A percentile compares a stretch with the other conserved stretches of the same genome.
These are phyloP conservation scores for Hippopotamus amphibius DNA, from an alignment of 2,113 vertebrate species.

Conservation along the genomic window DNA sequence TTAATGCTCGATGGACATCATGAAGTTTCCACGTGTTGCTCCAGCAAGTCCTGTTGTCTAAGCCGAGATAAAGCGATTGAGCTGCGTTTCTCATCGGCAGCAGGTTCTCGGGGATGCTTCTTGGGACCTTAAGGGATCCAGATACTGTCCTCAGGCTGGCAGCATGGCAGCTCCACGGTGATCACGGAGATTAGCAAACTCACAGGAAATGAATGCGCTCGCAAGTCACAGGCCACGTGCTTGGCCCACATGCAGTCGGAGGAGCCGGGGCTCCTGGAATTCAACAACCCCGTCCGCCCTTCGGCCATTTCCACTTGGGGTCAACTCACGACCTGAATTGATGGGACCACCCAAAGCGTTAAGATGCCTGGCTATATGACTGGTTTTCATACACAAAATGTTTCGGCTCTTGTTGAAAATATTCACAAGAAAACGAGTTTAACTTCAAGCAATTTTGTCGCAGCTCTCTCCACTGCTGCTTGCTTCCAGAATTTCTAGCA, in stretches of 20 bases:
- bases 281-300: background rate
- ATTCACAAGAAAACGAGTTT: background rate
- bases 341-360: background rate
- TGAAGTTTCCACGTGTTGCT: background rate
- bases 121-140: background rate
- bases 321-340: background rate
- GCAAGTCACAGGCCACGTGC: too few relatives aligned
- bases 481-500: background rate
- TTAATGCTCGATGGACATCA: background rate
- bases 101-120: background rate
- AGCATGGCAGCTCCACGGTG: accelerated
- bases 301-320: background rate
- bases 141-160: background rate
- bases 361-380: background rate
- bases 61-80: background rate
- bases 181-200: background rate
- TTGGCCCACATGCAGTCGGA: background rate
- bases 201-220: background rate
- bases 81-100: background rate
- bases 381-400: background rate
- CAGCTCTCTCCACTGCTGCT: background rate
- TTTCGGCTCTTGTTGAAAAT: background rate
- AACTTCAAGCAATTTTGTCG: background rate
- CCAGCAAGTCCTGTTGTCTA: background rate
- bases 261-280: background rate